Evolutionary conservation across 1,140 invertebrate genomes (phyloP), one percentile per base, ranked within the genome.

Genomic region (Sarcophaga peregrina): DNA sequence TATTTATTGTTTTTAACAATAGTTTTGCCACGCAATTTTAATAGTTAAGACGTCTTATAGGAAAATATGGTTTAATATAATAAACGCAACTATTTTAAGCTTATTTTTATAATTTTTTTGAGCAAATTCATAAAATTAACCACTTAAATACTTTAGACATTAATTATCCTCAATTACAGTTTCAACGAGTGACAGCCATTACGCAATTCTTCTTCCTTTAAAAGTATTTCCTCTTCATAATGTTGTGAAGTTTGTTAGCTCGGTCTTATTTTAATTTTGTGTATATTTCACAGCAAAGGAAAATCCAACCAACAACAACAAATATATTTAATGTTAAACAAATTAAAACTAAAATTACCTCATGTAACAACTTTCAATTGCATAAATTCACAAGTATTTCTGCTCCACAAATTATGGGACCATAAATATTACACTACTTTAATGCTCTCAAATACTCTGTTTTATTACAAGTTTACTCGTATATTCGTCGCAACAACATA

Each of bases 141-240:
- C n/a, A 58, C 54, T 58, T 58, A 58, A 58, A 58, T 15, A 15
- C 52, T 15, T 58, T 58, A 58, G 7, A 58, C 11, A 58, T 58
- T 58, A 58, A 58, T 58, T 58, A 58, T n/a, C 54, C 54, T 58
- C 54, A 58, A 58, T 58, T 58, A 58, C 54, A n/a, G n/a, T 15
- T 58, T 58, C 54, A 58, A 58, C 54, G n/a, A 58, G 54, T 6
- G 6, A 58, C 54, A 58, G 54, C 54, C 54, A n/a, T 58, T 58
- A 58, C 15, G n/a, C 7, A 58, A 58, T 7, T 58, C 15, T 58
- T 58, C n/a, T 58, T n/a, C 8, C 13, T 58, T 58, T 58, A 13
- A n/a, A 58, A 0, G 25, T 4, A 37, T 37, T 37, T 37, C 25
- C 25, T 37, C 25, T 37, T 37, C 25, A 37, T 37, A 37, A 37